phyloP scores from a whole-genome alignment of 2,797 vertebrate species.

The Etheostoma nigrum region DNA sequence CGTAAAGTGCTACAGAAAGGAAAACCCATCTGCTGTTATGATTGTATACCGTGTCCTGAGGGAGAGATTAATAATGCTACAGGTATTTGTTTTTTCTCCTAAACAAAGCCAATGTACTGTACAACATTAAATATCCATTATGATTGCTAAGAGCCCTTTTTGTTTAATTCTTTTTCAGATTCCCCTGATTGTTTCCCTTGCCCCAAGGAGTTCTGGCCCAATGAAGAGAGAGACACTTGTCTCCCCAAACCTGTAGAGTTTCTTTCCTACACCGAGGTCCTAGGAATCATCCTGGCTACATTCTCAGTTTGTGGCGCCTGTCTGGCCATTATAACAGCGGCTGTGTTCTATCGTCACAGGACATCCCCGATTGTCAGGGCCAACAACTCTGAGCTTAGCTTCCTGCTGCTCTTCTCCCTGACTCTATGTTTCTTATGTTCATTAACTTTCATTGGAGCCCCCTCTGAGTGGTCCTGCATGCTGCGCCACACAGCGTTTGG shows the following conservation, averaged over 20 bases:
- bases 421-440: conserved; percentile 81
- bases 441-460: conserved; percentile 76
- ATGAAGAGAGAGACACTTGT: conserved; percentile 60
- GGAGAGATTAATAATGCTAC: no score
- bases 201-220: conserved; percentile 71
- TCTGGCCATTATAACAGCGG: conserved; percentile 47
- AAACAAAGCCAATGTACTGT: no score
- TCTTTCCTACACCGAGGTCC: conserved; percentile 72
- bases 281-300: conserved; percentile 70
- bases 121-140: no score
- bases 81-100: no score
- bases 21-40: no score
- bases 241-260: conserved; percentile 75
- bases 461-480: conserved; percentile 78
- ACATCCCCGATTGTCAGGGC: conserved; percentile 66
- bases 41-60: no score
- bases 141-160: neutral
- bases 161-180: conserved; percentile 55
- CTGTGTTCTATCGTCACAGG: conserved; percentile 62
- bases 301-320: conserved; percentile 66
- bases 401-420: conserved; percentile 77
- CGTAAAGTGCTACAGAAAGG: no score
- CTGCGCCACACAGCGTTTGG: conserved; percentile 77
- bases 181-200: conserved; percentile 75
- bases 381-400: conserved; percentile 80